Evolutionary conservation across 1,140 invertebrate genomes (phyloP), one percentile per base, ranked within the genome.

Genomic region (Meloidogyne hapla): DNA sequence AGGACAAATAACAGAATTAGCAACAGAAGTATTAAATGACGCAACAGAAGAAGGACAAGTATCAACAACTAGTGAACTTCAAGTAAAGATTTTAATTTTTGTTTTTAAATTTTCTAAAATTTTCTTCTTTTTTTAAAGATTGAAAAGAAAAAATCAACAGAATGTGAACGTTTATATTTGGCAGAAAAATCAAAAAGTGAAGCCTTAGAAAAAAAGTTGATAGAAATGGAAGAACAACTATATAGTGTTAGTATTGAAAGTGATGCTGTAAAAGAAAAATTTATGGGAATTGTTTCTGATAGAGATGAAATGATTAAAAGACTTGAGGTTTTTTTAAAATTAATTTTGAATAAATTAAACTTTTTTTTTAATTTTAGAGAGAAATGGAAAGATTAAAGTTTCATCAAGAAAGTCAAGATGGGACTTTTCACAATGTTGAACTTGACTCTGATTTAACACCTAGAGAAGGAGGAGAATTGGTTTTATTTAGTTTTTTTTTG

Each of bases 31-130:
- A 10, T 66, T 79, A 13, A 25, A 79, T 26, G 78, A 79, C 33
- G 77, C 78, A 26, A 80, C 68, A n/a, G 77, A 80, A 73, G 78
- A 79, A 42, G 78, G 65, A 2, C 76, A 80, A 56, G 78, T 79
- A 78, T 64, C 78, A 4, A 67, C 70, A n/a, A 45, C 68, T 25
- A 77, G 71, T 38, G 77, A 80, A 75, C 26, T 79, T 40, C 78
- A 80, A 40, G 78, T 80, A n/a, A n/a, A n/a, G n/a, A n/a, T n/a
- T n/a, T n/a, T n/a, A n/a, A n/a, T n/a, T n/a, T n/a, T n/a, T 4
- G 12, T 74, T 64, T 38, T 13, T 33, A 69, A 18, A 28, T 25
- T 28, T 26, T 40, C 0, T 21, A 13, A n/a, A 18, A 70, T 65
- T 23, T 63, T 45, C 45, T 21, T 15, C 9, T 62, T 13, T n/a